Evolutionary conservation across 2,113 vertebrate species (phyloP).

Genomic region (Sitta europaea): DNA sequence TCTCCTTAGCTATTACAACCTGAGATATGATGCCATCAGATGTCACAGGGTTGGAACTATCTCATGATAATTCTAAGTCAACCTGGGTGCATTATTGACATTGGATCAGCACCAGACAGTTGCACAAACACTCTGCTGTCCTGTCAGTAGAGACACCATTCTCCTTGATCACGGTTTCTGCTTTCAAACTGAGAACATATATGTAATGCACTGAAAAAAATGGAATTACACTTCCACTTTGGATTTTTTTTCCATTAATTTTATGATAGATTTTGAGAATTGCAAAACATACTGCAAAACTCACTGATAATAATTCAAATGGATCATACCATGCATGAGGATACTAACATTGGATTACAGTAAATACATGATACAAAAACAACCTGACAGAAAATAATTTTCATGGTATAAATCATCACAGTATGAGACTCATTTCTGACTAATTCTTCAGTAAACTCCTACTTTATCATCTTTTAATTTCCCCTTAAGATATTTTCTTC

Average conservation of each 20-base stretch:
- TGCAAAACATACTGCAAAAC: background rate
- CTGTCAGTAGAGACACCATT: background rate
- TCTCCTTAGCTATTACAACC: background rate
- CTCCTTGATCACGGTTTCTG: background rate
- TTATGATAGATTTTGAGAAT: background rate
- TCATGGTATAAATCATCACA: background rate
- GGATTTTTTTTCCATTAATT: background rate
- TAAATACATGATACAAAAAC: background rate
- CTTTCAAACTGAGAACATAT: background rate
- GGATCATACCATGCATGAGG: background rate
- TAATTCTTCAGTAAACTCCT: background rate
- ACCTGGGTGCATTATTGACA: background rate
- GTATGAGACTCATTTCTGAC: slow-evolving; percentile 26
- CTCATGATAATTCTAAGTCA: background rate
- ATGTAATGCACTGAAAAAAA: background rate
- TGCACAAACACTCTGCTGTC: background rate
- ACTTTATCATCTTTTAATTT: background rate
- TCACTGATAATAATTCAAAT: background rate
- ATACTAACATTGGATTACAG: background rate
- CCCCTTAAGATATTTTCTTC: background rate
- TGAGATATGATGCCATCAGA: background rate
- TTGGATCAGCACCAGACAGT: background rate
- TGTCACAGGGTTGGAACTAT: background rate
- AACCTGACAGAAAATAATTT: background rate
- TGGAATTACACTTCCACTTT: background rate